Evolutionary conservation across 2,797 vertebrate genomes (phyloP), one percentile per base, ranked within the genome.

Genomic region (Apogon hyalosoma): DNA sequence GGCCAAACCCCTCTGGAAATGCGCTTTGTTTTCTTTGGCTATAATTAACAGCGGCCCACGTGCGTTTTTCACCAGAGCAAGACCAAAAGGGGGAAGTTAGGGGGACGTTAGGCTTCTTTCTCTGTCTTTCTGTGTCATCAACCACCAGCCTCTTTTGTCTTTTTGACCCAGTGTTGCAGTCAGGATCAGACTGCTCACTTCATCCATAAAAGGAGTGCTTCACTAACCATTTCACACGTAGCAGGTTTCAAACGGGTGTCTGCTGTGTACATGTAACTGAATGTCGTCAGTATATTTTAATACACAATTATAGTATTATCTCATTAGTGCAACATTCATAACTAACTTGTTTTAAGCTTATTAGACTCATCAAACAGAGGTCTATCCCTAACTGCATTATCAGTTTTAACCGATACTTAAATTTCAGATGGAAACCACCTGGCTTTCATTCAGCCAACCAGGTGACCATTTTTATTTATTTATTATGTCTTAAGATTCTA

Each of bases 181-280:
- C 53, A 19, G 33, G 12, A 71, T 71, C 48, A 58, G 69, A 84
- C 63, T 54, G 63, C 69, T 79, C 74, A 48, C 51, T 77, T 85
- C 69, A 54, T 73, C 87, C 86, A 86, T 90, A 88, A 90, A 92
- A 91, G 86, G 81, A 87, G 53, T 11, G 63, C 69, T 87, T 82
- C 75, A 79, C 46, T 75, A 74, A 78, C 53, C 64, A 64, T 68
- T 78, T 82, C 73, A 79, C 77, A 72, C 19, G 59, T 58, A 76
- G 69, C 78, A 68, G 66, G 76, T 77, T 86, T 84, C 53, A 64
- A 79, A 83, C 50, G 57, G 67, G 68, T 43, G 21, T 63, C 69
- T 52, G 77, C 70, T 64, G n/a, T 61, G 57, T 79, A 61, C 39
- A 63, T 46, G 36, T 45, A 54, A 40, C 63, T 16, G 6, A 52